Conservation (phyloP, 1,140 invertebrate genomes). For the Delia radicum region DNA sequence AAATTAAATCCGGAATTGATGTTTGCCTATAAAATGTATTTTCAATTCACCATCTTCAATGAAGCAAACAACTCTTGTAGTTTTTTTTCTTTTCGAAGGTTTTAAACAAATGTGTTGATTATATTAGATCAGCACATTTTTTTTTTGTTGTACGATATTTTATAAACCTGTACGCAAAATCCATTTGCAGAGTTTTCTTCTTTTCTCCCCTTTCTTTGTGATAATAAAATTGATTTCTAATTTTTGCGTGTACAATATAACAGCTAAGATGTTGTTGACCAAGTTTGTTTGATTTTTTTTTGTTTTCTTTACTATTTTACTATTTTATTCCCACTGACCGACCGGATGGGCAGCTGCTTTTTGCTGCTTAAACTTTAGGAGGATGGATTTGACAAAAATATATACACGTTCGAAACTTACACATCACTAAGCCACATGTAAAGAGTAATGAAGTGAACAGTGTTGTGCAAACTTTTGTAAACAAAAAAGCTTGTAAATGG, state of each 20-base stretch:
- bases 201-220: neutral
- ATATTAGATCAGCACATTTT: neutral
- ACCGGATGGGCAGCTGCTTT: constrained; percentile 22
- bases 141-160: neutral
- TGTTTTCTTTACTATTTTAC: constrained; percentile 4
- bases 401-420: neutral
- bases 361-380: constrained; percentile 2
- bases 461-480: neutral
- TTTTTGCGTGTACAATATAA: neutral
- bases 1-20: neutral
- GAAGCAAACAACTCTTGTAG: neutral
- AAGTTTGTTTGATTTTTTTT: neutral
- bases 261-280: neutral
- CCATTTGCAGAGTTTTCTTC: neutral
- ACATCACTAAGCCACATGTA: constrained; percentile 5
- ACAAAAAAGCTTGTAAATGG: too few relatives aligned
- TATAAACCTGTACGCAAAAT: neutral
- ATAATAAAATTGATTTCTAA: neutral
- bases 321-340: constrained; percentile 21
- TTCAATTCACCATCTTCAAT: neutral
- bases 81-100: neutral
- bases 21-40: too few relatives aligned
- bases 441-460: neutral
- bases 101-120: constrained; percentile 7
- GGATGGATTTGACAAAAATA: constrained; percentile 11